Evolutionary conservation across 2,113 vertebrate species (phyloP).

Genomic region (Phoxinus phoxinus): DNA sequence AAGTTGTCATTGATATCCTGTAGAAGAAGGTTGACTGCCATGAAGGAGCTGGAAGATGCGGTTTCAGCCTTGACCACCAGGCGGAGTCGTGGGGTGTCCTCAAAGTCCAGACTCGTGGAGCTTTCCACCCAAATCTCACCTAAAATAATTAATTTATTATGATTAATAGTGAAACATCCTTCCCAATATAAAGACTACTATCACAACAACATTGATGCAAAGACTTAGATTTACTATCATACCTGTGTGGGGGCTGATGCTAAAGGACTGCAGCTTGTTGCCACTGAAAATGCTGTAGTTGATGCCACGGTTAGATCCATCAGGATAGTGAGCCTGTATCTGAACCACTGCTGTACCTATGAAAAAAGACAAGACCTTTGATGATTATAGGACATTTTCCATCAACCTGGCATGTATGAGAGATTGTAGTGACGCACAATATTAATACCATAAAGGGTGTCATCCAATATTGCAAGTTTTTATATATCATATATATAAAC

Average conservation of each 20-base stretch:
- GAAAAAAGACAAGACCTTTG: neutral
- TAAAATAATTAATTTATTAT: conserved; percentile 56
- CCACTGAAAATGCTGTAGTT: conserved; percentile 94
- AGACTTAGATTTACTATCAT: neutral
- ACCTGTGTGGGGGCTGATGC: conserved; percentile 89
- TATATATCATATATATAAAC: neutral
- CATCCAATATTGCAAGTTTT: neutral
- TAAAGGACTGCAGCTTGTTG: conserved; percentile 85
- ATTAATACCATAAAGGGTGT: neutral
- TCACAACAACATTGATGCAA: neutral
- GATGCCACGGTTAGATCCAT: conserved; percentile 84
- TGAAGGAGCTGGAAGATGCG: conserved; percentile 82
- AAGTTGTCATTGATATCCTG: conserved; percentile 95
- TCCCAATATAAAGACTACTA: neutral
- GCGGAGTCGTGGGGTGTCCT: conserved; percentile 86
- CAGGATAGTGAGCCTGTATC: conserved; percentile 80
- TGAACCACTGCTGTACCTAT: conserved; percentile 85
- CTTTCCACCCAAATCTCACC: conserved; percentile 88
- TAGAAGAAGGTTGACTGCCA: conserved; percentile 87
- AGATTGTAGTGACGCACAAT: neutral
- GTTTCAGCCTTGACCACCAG: conserved; percentile 94
- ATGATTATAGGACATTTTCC: neutral
- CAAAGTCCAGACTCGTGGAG: conserved; percentile 87
- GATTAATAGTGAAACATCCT: neutral
- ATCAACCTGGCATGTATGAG: neutral